These are phyloP conservation scores for Balanococcus diminutus DNA, from an alignment of 2,888 invertebrate genomes.

Conservation along the genomic window DNA sequence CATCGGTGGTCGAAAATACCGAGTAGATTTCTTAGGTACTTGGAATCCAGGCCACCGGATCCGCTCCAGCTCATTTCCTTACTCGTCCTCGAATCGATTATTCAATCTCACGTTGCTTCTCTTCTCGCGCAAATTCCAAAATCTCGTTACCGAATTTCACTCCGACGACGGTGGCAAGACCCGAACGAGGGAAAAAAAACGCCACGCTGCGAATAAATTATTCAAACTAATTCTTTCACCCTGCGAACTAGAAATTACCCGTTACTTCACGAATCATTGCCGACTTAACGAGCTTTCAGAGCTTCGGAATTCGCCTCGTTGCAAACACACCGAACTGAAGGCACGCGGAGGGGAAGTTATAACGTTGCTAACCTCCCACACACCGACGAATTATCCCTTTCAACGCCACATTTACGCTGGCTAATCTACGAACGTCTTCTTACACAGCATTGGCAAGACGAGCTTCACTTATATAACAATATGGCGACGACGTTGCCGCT, in stretches of 20 bases:
- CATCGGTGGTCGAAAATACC: no score
- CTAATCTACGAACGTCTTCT: not conserved
- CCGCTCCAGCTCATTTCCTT: not conserved
- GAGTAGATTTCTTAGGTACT: no score
- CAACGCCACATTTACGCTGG: conserved; percentile 5
- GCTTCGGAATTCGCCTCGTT: conserved; percentile 13
- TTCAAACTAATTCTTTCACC: conserved; percentile 1
- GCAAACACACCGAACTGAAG: not conserved
- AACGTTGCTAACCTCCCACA: not conserved
- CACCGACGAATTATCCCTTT: not conserved
- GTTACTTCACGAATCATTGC: conserved; percentile 29
- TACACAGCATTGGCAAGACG: no score
- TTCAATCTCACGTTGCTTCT: not conserved
- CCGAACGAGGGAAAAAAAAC: not conserved
- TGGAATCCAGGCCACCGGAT: not conserved
- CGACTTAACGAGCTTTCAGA: conserved; percentile 36
- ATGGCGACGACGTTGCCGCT: not conserved
- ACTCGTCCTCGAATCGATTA: not conserved
- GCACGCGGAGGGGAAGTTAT: no score
- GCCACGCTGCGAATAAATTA: conserved; percentile 22
- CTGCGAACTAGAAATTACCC: conserved; percentile 11
- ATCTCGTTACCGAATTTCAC: not conserved
- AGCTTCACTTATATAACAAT: not conserved
- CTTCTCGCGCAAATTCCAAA: not conserved
- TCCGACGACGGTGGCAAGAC: not conserved